phyloP scores from a whole-genome alignment of 2,113 vertebrate species.

The Mesitornis unicolor region DNA sequence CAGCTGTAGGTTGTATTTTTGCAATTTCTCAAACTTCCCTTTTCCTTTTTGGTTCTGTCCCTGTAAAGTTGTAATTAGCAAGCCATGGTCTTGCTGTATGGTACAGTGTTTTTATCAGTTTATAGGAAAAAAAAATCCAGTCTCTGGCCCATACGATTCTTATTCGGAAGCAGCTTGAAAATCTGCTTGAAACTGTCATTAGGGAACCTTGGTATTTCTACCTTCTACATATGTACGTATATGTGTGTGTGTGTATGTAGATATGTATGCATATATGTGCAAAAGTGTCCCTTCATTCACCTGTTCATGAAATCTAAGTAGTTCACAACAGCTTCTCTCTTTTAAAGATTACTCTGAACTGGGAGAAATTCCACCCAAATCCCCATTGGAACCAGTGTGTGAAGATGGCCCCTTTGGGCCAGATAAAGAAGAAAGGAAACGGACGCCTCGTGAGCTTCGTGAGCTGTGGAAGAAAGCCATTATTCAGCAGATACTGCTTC shows the following conservation, averaged over 20 bases:
- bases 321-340: neutral
- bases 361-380: slow-evolving; percentile 77
- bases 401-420: slow-evolving; percentile 74
- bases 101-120: neutral
- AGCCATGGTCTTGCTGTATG: neutral
- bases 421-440: slow-evolving; percentile 80
- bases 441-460: slow-evolving; percentile 81
- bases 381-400: slow-evolving; percentile 71
- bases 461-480: slow-evolving; percentile 96
- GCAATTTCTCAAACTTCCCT: neutral
- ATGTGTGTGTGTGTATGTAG: too few relatives aligned
- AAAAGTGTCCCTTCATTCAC: neutral
- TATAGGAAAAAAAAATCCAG: neutral
- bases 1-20: neutral
- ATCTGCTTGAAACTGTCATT: neutral
- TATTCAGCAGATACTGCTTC: slow-evolving; percentile 92
- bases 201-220: neutral
- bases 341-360: slow-evolving; percentile 81
- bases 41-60: neutral
- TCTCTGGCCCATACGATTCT: neutral
- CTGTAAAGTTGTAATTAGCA: neutral
- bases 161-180: neutral
- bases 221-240: neutral
- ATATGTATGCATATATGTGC: neutral
- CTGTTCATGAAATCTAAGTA: neutral